A percentile compares a stretch with the other conserved stretches of the same genome.
phyloP scores from a whole-genome alignment of 1,140 invertebrate species.

The Myzus persicae region DNA sequence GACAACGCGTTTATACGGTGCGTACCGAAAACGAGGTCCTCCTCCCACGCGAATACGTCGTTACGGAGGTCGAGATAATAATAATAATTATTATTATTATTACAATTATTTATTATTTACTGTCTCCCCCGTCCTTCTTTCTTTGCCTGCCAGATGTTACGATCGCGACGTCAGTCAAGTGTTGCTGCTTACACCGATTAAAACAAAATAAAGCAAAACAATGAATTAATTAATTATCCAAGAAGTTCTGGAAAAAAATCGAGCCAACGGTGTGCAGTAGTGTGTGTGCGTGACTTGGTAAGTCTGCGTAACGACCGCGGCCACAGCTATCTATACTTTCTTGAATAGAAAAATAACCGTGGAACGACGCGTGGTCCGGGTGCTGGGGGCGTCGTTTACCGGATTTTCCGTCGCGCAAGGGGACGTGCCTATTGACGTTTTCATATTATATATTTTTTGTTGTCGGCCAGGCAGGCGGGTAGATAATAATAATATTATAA shows the following conservation, averaged over 20 bases:
- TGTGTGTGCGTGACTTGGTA: no score
- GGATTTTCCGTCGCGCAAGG: not conserved
- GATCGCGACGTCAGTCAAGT: not conserved
- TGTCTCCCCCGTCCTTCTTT: not conserved
- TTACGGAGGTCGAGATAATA: not conserved
- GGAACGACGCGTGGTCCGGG: not conserved
- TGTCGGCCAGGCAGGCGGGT: not conserved
- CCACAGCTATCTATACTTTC: not conserved
- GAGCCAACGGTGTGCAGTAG: no score
- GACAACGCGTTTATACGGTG: constrained; percentile 23
- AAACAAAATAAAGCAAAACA: not conserved
- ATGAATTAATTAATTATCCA: not conserved
- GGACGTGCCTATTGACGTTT: not conserved
- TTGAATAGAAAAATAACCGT: not conserved
- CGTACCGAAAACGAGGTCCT: not conserved
- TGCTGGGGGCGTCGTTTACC: not conserved
- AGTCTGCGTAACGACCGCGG: no score
- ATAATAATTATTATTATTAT: not conserved
- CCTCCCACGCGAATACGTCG: not conserved
- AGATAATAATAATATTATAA: not conserved
- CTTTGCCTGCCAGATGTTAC: not conserved
- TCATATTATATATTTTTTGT: not conserved
- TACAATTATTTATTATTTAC: not conserved
- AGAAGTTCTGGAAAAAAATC: not conserved
- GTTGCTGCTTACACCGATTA: not conserved